Conservation (phyloP, 2,888 invertebrate genomes). For the Drosophila leonis region DNA sequence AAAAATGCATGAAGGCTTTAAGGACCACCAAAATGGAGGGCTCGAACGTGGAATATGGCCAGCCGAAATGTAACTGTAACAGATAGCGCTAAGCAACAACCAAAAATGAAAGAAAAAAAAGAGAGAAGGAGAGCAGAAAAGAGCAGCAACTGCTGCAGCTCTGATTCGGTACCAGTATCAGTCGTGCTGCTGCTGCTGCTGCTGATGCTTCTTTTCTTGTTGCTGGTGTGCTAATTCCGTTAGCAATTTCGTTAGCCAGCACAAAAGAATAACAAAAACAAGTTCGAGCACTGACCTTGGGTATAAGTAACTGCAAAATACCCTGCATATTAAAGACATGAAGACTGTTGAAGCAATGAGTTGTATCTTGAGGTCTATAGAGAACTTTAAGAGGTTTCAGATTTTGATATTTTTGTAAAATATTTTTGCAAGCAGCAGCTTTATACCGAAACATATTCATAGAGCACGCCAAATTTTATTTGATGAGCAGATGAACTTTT, state of each 20-base stretch:
- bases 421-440: too few species aligned
- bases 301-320: not conserved
- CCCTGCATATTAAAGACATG: not conserved
- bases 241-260: constrained; percentile 65
- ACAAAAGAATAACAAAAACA: constrained; percentile 26
- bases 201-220: constrained; percentile 8
- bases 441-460: too few species aligned
- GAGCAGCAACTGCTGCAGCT: constrained; percentile 20
- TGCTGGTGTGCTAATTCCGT: constrained; percentile 67
- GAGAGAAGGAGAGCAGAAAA: not conserved
- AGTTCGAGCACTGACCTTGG: not conserved
- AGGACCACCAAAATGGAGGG: constrained; percentile 29
- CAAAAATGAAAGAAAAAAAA: constrained; percentile 12
- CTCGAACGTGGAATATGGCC: constrained; percentile 36
- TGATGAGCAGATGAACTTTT: too few species aligned
- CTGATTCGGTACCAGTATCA: constrained; percentile 49
- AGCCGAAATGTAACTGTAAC: constrained; percentile 51
- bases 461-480: too few species aligned
- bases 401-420: too few species aligned
- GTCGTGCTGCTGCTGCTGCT: constrained; percentile 18
- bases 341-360: not conserved
- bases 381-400: too few species aligned
- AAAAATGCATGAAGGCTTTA: constrained; percentile 73
- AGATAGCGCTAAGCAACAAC: constrained; percentile 41
- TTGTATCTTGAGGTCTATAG: too few species aligned